Percentiles rank a stretch among this genome's conserved stretches.
Conservation (phyloP, 2,888 invertebrate genomes). For the Ochropacha duplaris region DNA sequence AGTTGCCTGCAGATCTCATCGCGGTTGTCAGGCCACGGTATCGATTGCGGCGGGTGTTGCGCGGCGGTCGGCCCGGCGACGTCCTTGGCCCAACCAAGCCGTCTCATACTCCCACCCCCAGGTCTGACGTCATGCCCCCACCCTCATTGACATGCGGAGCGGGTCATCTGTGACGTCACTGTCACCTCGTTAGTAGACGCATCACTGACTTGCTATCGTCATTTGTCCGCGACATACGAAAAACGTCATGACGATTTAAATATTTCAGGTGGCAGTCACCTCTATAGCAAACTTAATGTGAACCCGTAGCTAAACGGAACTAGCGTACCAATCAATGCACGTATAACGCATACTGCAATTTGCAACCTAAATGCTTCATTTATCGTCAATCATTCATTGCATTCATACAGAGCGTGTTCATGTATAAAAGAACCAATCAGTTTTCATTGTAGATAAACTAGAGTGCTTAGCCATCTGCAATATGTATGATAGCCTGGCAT, state of each 20-base stretch:
- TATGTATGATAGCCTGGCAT: background rate
- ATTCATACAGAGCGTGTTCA: slow-evolving; percentile 24
- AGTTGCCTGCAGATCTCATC: slow-evolving; percentile 44
- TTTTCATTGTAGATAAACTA: slow-evolving; percentile 25
- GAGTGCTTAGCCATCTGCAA: background rate
- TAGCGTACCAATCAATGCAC: background rate
- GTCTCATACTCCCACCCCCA: slow-evolving; percentile 53
- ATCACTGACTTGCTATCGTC: slow-evolving; percentile 10
- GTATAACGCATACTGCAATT: slow-evolving; percentile 11
- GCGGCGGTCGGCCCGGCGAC: slow-evolving; percentile 78
- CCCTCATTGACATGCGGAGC: slow-evolving; percentile 58
- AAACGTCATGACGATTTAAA: background rate
- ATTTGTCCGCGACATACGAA: slow-evolving; percentile 18
- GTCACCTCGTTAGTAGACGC: background rate
- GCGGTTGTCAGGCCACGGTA: slow-evolving; percentile 54
- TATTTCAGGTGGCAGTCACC: background rate
- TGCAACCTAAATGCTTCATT: slow-evolving; percentile 10
- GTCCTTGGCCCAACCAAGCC: slow-evolving; percentile 76
- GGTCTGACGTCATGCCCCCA: slow-evolving; percentile 68
- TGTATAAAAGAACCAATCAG: slow-evolving; percentile 32
- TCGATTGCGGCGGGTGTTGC: slow-evolving; percentile 75
- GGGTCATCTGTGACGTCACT: slow-evolving; percentile 71
- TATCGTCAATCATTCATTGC: slow-evolving; percentile 16
- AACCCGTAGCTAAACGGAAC: slow-evolving; percentile 10
- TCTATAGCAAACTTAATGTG: slow-evolving; percentile 2